Evolutionary conservation across 2,797 vertebrate species (phyloP).

Genomic region (Periophthalmus magnuspinnatus): DNA sequence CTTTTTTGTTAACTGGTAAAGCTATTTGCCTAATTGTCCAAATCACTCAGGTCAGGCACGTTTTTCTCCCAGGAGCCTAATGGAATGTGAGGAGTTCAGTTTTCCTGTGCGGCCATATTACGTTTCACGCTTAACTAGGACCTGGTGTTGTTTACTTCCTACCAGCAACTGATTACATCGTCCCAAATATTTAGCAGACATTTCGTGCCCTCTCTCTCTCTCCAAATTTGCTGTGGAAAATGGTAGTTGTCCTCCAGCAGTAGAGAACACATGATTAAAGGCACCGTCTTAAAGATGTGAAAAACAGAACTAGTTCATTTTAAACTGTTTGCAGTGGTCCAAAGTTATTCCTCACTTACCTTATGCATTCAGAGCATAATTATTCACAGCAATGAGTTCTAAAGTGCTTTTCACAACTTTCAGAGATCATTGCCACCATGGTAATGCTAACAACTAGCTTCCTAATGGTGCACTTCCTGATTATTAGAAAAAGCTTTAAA

Average conservation of each 20-base stretch:
- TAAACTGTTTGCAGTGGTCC: no score
- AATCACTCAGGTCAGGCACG: neutral
- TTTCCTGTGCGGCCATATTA: slow-evolving; percentile 10
- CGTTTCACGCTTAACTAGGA: slow-evolving; percentile 16
- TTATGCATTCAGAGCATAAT: no score
- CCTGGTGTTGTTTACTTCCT: slow-evolving; percentile 40
- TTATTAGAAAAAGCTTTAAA: no score
- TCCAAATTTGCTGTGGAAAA: slow-evolving; percentile 20
- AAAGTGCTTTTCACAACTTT: no score
- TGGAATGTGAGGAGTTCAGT: slow-evolving; percentile 9
- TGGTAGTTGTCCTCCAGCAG: slow-evolving; percentile 37
- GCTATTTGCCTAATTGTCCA: neutral
- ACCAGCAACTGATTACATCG: slow-evolving; percentile 33
- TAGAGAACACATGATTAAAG: neutral
- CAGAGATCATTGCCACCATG: no score
- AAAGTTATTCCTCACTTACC: no score
- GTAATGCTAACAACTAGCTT: no score
- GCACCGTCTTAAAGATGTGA: no score
- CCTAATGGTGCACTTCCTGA: no score
- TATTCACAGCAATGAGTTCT: no score
- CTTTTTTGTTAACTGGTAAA: neutral
- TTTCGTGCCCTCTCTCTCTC: neutral
- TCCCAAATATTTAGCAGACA: slow-evolving; percentile 12
- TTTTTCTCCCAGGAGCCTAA: slow-evolving; percentile 7
- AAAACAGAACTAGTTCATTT: no score